phyloP scores from a whole-genome alignment of 2,888 invertebrate genomes.

The Cantharis flavilabris region DNA sequence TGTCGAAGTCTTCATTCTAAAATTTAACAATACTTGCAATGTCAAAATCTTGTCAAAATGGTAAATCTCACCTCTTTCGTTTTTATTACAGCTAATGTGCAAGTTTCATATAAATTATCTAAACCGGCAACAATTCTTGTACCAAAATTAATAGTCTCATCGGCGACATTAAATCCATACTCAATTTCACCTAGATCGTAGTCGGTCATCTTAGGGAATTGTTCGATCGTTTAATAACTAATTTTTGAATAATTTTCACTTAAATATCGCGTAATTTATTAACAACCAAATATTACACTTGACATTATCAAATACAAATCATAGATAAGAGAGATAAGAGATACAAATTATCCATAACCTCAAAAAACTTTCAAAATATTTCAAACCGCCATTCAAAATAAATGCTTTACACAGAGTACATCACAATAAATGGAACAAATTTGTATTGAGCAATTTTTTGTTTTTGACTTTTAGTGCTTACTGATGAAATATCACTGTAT shows the following conservation, averaged over 20 bases:
- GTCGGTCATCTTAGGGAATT: background rate
- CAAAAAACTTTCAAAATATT: background rate
- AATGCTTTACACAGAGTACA: too few relatives aligned
- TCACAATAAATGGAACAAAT: too few relatives aligned
- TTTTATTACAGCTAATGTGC: constrained; percentile 55
- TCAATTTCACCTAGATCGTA: constrained; percentile 48
- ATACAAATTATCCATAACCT: background rate
- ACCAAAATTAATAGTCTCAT: constrained; percentile 61
- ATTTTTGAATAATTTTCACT: too few relatives aligned
- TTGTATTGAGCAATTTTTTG: too few relatives aligned
- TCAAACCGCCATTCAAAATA: background rate
- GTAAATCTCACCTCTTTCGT: background rate
- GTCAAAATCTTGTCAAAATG: background rate
- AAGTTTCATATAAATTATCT: constrained; percentile 57
- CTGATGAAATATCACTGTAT: too few relatives aligned
- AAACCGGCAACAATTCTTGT: constrained; percentile 54
- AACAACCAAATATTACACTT: too few relatives aligned
- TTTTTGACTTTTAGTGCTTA: too few relatives aligned
- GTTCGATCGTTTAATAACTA: background rate
- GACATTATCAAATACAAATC: too few relatives aligned
- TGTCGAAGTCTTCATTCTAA: background rate
- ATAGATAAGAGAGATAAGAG: too few relatives aligned
- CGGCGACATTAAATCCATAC: constrained; percentile 56
- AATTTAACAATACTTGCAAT: background rate
- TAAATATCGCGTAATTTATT: too few relatives aligned